A percentile compares a stretch with the other conserved stretches of the same genome.
Conservation (phyloP, 2,797 vertebrate species). For the Pampus argenteus region DNA sequence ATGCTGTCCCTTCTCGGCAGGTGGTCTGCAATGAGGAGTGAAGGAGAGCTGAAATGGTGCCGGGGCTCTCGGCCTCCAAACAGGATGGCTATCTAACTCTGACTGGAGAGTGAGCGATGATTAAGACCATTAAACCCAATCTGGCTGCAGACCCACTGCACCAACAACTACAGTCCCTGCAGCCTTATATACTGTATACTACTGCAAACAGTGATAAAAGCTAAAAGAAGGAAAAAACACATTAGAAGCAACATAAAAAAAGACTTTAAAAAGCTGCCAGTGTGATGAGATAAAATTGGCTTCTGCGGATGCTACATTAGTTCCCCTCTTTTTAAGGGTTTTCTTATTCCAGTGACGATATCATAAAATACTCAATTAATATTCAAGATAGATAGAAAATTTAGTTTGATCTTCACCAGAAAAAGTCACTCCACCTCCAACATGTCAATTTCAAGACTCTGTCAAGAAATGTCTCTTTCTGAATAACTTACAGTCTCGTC, state of each 20-base stretch:
- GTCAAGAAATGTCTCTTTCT: slow-evolving; percentile 32
- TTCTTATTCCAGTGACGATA: slow-evolving; percentile 25
- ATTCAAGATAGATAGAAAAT: slow-evolving; percentile 26
- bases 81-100: slow-evolving; percentile 14
- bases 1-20: slow-evolving; percentile 56
- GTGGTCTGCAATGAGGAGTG: slow-evolving; percentile 62
- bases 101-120: slow-evolving; percentile 49
- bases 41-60: slow-evolving; percentile 53
- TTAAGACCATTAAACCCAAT: slow-evolving; percentile 65
- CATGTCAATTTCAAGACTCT: slow-evolving; percentile 13
- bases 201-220: slow-evolving; percentile 15
- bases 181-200: slow-evolving; percentile 16
- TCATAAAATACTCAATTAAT: slow-evolving; percentile 28
- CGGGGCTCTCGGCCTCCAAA: not conserved
- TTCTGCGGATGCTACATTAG: not conserved
- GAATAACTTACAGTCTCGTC: slow-evolving; percentile 35
- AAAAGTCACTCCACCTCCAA: slow-evolving; percentile 2
- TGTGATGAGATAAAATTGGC: slow-evolving; percentile 40
- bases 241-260: slow-evolving; percentile 1
- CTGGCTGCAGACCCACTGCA: slow-evolving; percentile 52
- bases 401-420: not conserved
- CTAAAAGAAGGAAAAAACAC: not conserved
- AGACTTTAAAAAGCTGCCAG: slow-evolving; percentile 1
- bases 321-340: slow-evolving; percentile 8
- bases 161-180: slow-evolving; percentile 28